Evolutionary conservation across 2,888 invertebrate species (phyloP).

Genomic region (Leptinotarsa haldemani): DNA sequence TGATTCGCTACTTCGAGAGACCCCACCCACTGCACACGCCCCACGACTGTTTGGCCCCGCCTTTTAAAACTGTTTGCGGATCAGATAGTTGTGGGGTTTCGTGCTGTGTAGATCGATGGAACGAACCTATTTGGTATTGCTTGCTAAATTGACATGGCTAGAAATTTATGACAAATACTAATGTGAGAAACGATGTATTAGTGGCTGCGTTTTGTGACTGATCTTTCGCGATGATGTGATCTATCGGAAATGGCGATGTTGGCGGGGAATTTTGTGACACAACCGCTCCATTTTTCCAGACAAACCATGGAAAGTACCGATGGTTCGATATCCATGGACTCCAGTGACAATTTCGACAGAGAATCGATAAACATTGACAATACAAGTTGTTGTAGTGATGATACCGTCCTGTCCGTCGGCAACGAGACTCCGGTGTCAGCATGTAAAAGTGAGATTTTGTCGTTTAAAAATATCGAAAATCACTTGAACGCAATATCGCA

Average conservation of each 20-base stretch:
- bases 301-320: slow-evolving; percentile 60
- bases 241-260: slow-evolving; percentile 55
- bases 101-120: slow-evolving; percentile 60
- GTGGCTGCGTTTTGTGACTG: slow-evolving; percentile 30
- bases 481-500: slow-evolving; percentile 78
- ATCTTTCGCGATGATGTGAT: slow-evolving; percentile 29
- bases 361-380: slow-evolving; percentile 66
- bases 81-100: slow-evolving; percentile 62
- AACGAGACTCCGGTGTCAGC: slow-evolving; percentile 69
- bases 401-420: slow-evolving; percentile 85
- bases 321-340: slow-evolving; percentile 63
- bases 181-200: background rate
- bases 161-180: slow-evolving; percentile 22
- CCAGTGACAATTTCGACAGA: slow-evolving; percentile 60
- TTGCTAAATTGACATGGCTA: slow-evolving; percentile 11
- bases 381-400: slow-evolving; percentile 79
- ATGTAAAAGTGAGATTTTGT: slow-evolving; percentile 62
- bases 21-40: slow-evolving; percentile 53
- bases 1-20: slow-evolving; percentile 55
- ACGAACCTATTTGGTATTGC: slow-evolving; percentile 24
- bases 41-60: slow-evolving; percentile 56
- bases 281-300: slow-evolving; percentile 56
- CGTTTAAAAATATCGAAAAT: slow-evolving; percentile 76
- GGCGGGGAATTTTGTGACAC: slow-evolving; percentile 55
- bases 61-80: slow-evolving; percentile 52